Conservation (phyloP, 2,113 vertebrate species). For the Struthio camelus region DNA sequence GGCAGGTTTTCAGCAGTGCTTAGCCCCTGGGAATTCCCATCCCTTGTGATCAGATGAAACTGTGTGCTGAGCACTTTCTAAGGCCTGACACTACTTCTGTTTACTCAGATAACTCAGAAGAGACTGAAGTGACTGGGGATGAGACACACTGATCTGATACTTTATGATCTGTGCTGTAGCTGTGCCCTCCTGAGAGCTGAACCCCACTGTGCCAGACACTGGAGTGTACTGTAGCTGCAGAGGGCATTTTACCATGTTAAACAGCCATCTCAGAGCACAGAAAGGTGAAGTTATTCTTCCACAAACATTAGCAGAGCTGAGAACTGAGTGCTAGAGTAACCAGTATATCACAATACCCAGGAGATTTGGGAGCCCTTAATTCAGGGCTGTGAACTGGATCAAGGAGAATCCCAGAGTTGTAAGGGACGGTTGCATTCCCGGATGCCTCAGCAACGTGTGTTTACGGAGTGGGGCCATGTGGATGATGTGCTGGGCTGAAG, state of each 20-base stretch:
- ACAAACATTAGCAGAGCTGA: rapidly evolving
- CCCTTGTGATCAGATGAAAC: rapidly evolving
- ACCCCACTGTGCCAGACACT: not conserved
- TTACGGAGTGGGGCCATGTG: rapidly evolving
- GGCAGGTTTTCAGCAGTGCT: not conserved
- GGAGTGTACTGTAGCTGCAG: not conserved
- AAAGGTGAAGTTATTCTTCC: not conserved
- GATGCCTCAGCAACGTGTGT: not conserved
- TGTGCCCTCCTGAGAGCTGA: not conserved
- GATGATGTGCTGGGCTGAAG: not conserved
- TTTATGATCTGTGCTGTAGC: rapidly evolving
- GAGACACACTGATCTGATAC: not conserved
- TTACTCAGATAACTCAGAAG: not conserved
- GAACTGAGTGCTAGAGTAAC: not conserved
- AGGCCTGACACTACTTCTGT: not conserved
- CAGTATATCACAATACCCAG: not conserved
- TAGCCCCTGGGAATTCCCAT: not conserved
- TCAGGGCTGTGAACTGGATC: not conserved
- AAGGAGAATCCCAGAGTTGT: not conserved
- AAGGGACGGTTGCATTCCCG: not conserved
- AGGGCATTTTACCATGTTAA: not conserved
- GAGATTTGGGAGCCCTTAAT: not conserved
- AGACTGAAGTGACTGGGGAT: not conserved
- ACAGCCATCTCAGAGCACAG: not conserved
- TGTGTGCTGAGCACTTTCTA: not conserved